Conservation (phyloP, 2,888 invertebrate species). For the Dicycla oo region DNA sequence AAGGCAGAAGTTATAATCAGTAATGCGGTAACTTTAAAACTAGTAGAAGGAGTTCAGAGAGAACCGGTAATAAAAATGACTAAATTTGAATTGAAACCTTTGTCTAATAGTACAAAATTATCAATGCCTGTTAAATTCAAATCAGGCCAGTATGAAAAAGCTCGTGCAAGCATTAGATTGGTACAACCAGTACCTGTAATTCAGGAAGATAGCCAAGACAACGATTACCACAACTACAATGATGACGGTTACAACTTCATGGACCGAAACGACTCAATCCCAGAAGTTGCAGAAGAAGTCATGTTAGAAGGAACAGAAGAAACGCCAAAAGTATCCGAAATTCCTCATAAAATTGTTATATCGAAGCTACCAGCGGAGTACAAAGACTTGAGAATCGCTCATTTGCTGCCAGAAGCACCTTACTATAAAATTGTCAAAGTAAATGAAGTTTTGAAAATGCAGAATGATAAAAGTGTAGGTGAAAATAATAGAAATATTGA, state of each 20-base stretch:
- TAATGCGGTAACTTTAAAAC: constrained; percentile 66
- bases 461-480: neutral
- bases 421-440: constrained; percentile 84
- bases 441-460: constrained; percentile 67
- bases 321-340: constrained; percentile 36
- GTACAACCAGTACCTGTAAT: constrained; percentile 52
- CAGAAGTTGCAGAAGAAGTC: constrained; percentile 83
- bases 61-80: constrained; percentile 75
- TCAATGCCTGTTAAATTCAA: constrained; percentile 78
- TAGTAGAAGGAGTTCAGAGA: constrained; percentile 44
- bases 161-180: constrained; percentile 70
- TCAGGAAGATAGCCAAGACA: constrained; percentile 40
- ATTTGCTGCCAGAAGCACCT: constrained; percentile 79
- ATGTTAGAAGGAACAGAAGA: constrained; percentile 77
- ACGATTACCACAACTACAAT: constrained; percentile 31
- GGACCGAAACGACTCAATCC: constrained; percentile 69
- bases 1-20: constrained; percentile 48
- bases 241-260: constrained; percentile 49
- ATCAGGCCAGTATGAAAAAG: constrained; percentile 56
- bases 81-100: constrained; percentile 67
- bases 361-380: constrained; percentile 73
- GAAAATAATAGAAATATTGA: constrained; percentile 16
- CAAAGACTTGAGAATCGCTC: constrained; percentile 77
- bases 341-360: constrained; percentile 72
- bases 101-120: constrained; percentile 53